phyloP scores from a whole-genome alignment of 2,888 invertebrate genomes.

The Ormyrus labotus region DNA sequence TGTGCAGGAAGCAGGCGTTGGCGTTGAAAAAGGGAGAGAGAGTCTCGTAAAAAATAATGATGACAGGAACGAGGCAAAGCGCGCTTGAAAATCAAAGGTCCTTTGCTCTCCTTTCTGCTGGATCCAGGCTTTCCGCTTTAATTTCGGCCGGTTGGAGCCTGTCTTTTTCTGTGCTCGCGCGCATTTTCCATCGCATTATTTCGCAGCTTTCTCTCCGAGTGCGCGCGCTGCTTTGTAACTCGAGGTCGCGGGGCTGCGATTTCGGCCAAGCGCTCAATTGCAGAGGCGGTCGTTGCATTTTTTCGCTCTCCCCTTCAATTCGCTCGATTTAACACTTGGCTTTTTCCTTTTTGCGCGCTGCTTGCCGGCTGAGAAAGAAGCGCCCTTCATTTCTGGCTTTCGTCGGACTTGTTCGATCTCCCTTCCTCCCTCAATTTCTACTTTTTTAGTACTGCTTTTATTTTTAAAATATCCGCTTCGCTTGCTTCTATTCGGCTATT shows the following conservation, averaged over 20 bases:
- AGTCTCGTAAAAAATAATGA: too few relatives aligned
- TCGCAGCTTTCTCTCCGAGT: not conserved
- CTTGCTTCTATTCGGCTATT: not conserved
- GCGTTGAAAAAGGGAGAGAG: too few relatives aligned
- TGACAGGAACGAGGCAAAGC: too few relatives aligned
- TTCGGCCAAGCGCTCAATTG: slow-evolving; percentile 41
- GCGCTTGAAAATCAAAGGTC: too few relatives aligned
- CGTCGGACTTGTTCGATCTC: not conserved
- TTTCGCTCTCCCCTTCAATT: slow-evolving; percentile 43
- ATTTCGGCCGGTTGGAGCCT: not conserved
- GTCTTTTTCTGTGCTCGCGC: not conserved
- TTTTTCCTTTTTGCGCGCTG: slow-evolving; percentile 12
- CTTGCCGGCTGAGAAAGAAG: slow-evolving; percentile 10
- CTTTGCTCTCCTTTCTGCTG: too few relatives aligned
- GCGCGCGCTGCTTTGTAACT: slow-evolving; percentile 12
- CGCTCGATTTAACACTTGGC: slow-evolving; percentile 48
- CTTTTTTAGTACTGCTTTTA: too few relatives aligned
- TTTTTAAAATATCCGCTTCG: not conserved
- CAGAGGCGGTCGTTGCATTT: slow-evolving; percentile 29
- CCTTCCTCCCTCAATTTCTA: not conserved
- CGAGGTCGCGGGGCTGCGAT: slow-evolving; percentile 13
- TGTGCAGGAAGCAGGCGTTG: too few relatives aligned
- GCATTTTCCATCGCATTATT: not conserved
- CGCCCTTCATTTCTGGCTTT: slow-evolving; percentile 44
- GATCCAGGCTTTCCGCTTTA: too few relatives aligned